These are phyloP conservation scores for Paratrypauchen microcephalus DNA, from an alignment of 2,797 vertebrate species.

Conservation along the genomic window DNA sequence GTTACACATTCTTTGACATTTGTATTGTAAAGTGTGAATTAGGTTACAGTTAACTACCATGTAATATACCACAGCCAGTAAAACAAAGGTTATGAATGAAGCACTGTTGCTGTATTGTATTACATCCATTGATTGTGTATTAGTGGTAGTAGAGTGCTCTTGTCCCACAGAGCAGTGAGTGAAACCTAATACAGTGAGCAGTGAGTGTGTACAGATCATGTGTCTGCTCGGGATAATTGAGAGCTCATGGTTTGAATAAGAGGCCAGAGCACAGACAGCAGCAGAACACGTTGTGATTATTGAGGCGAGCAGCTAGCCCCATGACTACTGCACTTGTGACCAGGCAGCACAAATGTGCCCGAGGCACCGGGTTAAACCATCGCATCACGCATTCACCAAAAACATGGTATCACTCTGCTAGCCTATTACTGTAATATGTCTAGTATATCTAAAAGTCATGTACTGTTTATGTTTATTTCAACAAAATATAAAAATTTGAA, in stretches of 20 bases:
- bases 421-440: neutral
- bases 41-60: slow-evolving; percentile 14
- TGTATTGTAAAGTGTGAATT: slow-evolving; percentile 1
- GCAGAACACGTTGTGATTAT: slow-evolving; percentile 34
- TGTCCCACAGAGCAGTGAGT: slow-evolving; percentile 12
- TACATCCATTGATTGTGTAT: slow-evolving; percentile 38
- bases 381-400: neutral
- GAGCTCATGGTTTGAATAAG: slow-evolving; percentile 51
- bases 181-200: slow-evolving; percentile 43
- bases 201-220: slow-evolving; percentile 47
- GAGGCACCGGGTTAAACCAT: slow-evolving; percentile 14
- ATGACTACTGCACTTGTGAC: slow-evolving; percentile 63
- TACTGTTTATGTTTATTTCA: neutral
- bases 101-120: slow-evolving; percentile 26
- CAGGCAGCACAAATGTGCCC: slow-evolving; percentile 20
- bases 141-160: slow-evolving; percentile 4
- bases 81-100: slow-evolving; percentile 19
- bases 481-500: neutral
- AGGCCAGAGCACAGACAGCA: slow-evolving; percentile 14
- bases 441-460: neutral
- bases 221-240: slow-evolving; percentile 56
- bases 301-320: slow-evolving; percentile 33
- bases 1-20: slow-evolving; percentile 5
- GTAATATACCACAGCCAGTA: slow-evolving; percentile 30
- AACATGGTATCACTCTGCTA: neutral